Evolutionary conservation across 2,888 invertebrate species (phyloP), one percentile per base, ranked within the genome.

Genomic region (Megastigmus dorsalis): DNA sequence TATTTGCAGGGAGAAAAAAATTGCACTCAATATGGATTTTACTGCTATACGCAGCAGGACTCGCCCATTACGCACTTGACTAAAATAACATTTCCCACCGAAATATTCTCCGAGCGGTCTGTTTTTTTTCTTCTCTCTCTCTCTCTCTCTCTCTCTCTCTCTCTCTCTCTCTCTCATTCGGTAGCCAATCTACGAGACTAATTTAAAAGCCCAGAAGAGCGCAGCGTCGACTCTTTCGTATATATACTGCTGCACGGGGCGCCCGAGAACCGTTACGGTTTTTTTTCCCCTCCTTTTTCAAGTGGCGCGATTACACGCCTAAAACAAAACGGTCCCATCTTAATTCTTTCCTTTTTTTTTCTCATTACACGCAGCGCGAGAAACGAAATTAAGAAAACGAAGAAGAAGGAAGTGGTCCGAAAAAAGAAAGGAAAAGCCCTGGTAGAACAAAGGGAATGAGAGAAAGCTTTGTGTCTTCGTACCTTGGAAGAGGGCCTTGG

Each of bases 401-500:
- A 41, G 9, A 67, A 28, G 7, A 55, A 43, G 33, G 23, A 38
- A 38, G 2, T 1, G 18, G 9, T 28, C 28, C 38, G 18, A 13
- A n/a, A 45, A 15, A 48, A 52, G 15, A 26, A 18, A 13, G 43
- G 30, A n/a, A 30, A 43, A 23, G 9, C 7, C 41, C 9, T 2
- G 15, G 48, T 36, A 57, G 38, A 50, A 15, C 10, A 55, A 36
- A 45, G 10, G n/a, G 20, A 59, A 65, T 72, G 38, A 65, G 23
- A 7, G 26, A n/a, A n/a, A n/a, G n/a, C n/a, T n/a, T n/a, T n/a
- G n/a, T n/a, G n/a, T n/a, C n/a, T n/a, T n/a, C 10, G 55, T 82
- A 91, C 92, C 92, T 90, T 91, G 90, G 79, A 88, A 88, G 36
- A 92, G 88, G 38, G 89, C 87, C 48, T 90, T 91, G 73, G 90